phyloP scores from a whole-genome alignment of 2,888 invertebrate species.

The Acanthoscelides obtectus region DNA sequence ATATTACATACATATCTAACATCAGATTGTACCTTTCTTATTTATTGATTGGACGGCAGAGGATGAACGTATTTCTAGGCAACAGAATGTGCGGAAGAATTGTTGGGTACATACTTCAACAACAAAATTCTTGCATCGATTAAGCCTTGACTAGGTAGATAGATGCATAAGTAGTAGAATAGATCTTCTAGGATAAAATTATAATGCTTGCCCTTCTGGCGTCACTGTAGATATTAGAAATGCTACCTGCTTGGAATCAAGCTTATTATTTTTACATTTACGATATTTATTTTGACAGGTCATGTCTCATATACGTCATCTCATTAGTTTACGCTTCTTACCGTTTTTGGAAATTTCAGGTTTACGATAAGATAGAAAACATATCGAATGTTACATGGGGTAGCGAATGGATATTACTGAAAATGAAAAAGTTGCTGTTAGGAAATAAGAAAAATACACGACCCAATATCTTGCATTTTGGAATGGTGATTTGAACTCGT shows the following conservation, averaged over 20 bases:
- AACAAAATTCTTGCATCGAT: not conserved
- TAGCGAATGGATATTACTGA: no score
- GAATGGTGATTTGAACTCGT: no score
- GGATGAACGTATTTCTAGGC: no score
- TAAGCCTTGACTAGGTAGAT: conserved; percentile 21
- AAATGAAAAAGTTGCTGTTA: no score
- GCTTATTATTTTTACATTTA: conserved; percentile 10
- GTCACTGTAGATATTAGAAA: conserved; percentile 35
- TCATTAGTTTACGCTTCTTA: not conserved
- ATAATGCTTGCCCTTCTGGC: conserved; percentile 37
- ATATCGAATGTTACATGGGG: no score
- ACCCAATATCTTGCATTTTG: no score
- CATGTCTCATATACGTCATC: not conserved
- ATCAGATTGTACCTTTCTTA: no score
- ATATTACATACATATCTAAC: no score
- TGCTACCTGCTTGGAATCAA: conserved; percentile 37
- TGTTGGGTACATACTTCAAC: not conserved
- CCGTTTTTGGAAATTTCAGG: not conserved
- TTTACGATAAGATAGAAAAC: no score
- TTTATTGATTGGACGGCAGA: no score
- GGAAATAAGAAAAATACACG: no score
- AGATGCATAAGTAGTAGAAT: conserved; percentile 20
- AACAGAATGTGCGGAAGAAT: not conserved
- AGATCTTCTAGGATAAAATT: not conserved
- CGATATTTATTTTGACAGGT: not conserved